Evolutionary conservation across 92 coral and sea anemone species (phyloP).

Genomic region (Pocillopora meandrina): DNA sequence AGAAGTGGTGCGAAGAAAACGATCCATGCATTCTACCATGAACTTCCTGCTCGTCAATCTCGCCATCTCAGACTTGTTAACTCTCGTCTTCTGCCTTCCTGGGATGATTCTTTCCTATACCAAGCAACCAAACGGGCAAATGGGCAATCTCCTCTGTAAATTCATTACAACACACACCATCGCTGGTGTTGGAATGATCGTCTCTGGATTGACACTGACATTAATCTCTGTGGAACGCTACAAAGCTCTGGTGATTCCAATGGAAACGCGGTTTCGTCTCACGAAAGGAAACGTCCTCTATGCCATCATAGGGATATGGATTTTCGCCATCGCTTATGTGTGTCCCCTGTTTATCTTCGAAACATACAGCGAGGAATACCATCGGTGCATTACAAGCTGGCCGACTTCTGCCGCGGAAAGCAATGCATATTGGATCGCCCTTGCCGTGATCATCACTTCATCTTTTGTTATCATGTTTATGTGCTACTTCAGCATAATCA

Average conservation of each 20-base stretch:
- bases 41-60: constrained; percentile 72
- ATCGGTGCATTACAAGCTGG: constrained; percentile 51
- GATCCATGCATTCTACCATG: constrained; percentile 71
- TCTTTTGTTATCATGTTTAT: constrained; percentile 52
- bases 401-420: constrained; percentile 3
- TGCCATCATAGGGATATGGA: constrained; percentile 67
- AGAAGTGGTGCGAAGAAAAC: constrained; percentile 58
- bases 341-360: constrained; percentile 68
- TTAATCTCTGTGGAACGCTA: constrained; percentile 80
- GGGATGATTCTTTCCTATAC: constrained; percentile 44
- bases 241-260: constrained; percentile 69
- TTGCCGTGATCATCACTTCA: constrained; percentile 45
- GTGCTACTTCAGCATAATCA: constrained; percentile 79
- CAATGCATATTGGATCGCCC: constrained; percentile 64
- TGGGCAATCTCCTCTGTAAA: constrained; percentile 72
- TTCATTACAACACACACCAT: constrained; percentile 68
- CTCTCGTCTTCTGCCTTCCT: constrained; percentile 71
- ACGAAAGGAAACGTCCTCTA: constrained; percentile 59
- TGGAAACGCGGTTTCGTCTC: constrained; percentile 44
- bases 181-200: constrained; percentile 68
- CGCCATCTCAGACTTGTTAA: constrained; percentile 74
- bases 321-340: constrained; percentile 53
- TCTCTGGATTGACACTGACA: constrained; percentile 77
- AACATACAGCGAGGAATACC: constrained; percentile 20
- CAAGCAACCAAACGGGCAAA: constrained; percentile 48